A percentile compares a stretch with the other conserved stretches of the same genome.
Evolutionary conservation across 2,797 vertebrate species (phyloP).

Genomic region (Cossypha caffra): DNA sequence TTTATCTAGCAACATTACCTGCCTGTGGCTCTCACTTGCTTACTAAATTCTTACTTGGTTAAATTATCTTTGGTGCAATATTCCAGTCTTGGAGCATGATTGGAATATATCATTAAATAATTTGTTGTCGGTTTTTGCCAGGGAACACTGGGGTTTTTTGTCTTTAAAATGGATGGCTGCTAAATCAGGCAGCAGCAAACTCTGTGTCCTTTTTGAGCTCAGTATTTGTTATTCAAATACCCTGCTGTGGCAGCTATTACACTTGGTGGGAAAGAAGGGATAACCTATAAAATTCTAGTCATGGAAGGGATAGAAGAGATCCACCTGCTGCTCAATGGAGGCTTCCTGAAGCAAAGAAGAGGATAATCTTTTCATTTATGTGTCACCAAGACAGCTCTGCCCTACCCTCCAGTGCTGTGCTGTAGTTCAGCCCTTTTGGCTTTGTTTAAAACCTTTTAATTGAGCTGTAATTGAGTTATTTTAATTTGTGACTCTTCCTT

Average conservation of each 20-base stretch:
- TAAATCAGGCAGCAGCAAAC: not conserved
- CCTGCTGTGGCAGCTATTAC: not conserved
- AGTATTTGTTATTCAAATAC: not conserved
- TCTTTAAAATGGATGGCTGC: not conserved
- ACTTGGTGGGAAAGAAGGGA: not conserved
- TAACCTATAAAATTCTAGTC: not conserved
- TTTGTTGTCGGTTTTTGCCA: not conserved
- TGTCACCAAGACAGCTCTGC: not conserved
- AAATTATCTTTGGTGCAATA: not conserved
- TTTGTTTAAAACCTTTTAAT: not conserved
- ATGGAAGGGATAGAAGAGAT: not conserved
- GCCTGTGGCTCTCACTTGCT: not conserved
- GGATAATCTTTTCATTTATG: not conserved
- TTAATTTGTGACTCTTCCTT: not conserved
- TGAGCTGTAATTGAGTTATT: not conserved
- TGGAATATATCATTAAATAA: not conserved
- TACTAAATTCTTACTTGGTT: not conserved
- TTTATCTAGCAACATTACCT: not conserved
- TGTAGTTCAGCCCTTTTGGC: not conserved
- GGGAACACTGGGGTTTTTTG: not conserved
- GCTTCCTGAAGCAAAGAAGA: not conserved
- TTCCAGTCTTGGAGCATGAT: not conserved
- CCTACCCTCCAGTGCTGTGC: not conserved
- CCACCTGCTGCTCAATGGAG: not conserved
- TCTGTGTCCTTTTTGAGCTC: not conserved